phyloP scores from a whole-genome alignment of 2,797 vertebrate genomes.

The Poliocrania exsul region DNA sequence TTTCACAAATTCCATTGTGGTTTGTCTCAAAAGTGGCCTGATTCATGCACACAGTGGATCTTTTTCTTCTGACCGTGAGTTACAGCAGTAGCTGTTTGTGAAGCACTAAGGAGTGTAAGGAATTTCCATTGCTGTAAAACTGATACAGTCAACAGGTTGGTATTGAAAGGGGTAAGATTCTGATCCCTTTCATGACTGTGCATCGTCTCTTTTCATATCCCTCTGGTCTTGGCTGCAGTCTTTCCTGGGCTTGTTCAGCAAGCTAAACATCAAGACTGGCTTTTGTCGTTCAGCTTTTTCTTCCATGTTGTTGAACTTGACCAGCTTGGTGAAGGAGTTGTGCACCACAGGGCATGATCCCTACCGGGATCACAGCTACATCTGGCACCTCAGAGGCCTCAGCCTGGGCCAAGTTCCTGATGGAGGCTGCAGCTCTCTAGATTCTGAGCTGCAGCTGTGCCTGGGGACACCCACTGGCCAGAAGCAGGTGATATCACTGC shows the following conservation, averaged over 20 bases:
- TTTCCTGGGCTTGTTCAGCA: not conserved
- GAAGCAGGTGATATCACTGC: not conserved
- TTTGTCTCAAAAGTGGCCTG: not conserved
- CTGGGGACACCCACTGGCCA: not conserved
- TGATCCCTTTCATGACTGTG: not conserved
- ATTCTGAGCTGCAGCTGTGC: not conserved
- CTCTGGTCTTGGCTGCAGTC: not conserved
- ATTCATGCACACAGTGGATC: not conserved
- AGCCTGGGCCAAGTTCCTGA: not conserved
- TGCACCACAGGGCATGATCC: not conserved
- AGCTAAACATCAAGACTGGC: not conserved
- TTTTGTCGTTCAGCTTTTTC: not conserved
- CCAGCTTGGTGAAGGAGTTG: not conserved
- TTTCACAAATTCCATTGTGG: not conserved
- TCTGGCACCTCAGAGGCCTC: not conserved
- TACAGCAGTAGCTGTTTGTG: not conserved
- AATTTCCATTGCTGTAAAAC: not conserved
- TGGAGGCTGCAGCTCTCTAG: not conserved
- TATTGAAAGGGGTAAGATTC: not conserved
- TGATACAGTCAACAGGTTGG: not conserved
- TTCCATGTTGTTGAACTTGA: not conserved
- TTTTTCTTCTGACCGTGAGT: not conserved
- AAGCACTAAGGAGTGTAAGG: not conserved
- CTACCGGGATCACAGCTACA: not conserved
- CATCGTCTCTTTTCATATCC: not conserved